Evolutionary conservation across 2,113 vertebrate genomes (phyloP).

Genomic region (Smithornis capensis): DNA sequence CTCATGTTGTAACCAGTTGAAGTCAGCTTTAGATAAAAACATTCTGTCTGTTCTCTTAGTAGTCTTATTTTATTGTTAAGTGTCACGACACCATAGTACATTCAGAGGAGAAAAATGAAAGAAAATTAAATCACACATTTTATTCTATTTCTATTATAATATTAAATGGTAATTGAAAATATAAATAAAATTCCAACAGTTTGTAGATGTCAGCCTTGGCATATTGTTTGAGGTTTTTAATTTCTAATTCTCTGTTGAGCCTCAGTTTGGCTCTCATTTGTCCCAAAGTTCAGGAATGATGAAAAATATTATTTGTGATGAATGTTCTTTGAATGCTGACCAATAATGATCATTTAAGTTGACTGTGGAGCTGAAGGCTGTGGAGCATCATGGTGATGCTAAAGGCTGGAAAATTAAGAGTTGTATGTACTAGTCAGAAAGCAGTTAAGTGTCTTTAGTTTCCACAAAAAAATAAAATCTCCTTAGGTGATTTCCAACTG

Average conservation of each 20-base stretch:
- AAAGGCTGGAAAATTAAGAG: not conserved
- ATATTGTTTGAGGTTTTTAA: not conserved
- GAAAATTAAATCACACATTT: not conserved
- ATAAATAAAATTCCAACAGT: not conserved
- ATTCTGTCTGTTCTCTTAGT: not conserved
- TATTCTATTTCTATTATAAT: not conserved
- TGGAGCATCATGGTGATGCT: not conserved
- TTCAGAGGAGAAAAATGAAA: not conserved
- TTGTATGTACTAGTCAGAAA: not conserved
- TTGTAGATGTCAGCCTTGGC: not conserved
- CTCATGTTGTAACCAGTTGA: slow-evolving; percentile 40
- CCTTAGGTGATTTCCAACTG: not conserved
- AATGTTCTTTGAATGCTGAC: not conserved
- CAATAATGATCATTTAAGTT: not conserved
- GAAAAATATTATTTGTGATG: not conserved
- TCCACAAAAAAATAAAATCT: not conserved
- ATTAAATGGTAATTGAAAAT: not conserved
- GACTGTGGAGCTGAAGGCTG: not conserved
- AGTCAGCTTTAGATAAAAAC: not conserved
- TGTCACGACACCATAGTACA: not conserved
- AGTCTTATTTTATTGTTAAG: not conserved
- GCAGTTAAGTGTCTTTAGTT: not conserved
- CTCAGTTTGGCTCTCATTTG: not conserved
- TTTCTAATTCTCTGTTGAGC: not conserved
- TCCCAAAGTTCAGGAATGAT: not conserved